A percentile compares a stretch with the other conserved stretches of the same genome.
Evolutionary conservation across 2,797 vertebrate genomes (phyloP).

Genomic region (Anabacerthia variegaticeps): DNA sequence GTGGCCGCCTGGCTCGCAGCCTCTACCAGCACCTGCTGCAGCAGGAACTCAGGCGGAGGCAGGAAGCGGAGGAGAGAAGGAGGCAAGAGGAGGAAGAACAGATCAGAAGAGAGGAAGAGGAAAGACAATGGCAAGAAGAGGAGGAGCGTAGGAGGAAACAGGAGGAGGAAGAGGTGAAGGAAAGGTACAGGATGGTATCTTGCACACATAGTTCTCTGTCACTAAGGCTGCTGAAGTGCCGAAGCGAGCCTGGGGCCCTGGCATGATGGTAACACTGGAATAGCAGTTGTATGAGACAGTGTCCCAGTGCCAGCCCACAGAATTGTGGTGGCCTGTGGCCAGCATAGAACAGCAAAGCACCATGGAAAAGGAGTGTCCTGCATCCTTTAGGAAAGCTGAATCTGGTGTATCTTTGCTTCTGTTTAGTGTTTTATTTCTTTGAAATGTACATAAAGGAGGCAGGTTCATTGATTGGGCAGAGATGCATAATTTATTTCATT

Average conservation of each 20-base stretch:
- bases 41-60: constrained; percentile 75
- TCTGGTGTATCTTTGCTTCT: neutral
- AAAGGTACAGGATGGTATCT: constrained; percentile 61
- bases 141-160: constrained; percentile 72
- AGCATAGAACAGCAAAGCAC: neutral
- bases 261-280: neutral
- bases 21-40: constrained; percentile 79
- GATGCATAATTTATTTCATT: neutral
- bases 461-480: neutral
- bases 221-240: neutral
- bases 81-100: constrained; percentile 70
- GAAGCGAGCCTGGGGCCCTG: neutral
- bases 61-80: constrained; percentile 72
- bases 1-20: constrained; percentile 82
- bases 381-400: neutral
- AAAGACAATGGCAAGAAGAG: constrained; percentile 70
- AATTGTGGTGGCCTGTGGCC: neutral
- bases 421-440: neutral
- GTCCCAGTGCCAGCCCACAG: neutral
- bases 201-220: neutral
- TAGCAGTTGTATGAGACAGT: neutral
- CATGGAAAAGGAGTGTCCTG: neutral
- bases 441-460: neutral
- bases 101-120: constrained; percentile 70
- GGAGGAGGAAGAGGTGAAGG: constrained; percentile 69